These are phyloP conservation scores for Eospalax fontanierii DNA, from an alignment of 2,797 vertebrate species.

Conservation along the genomic window DNA sequence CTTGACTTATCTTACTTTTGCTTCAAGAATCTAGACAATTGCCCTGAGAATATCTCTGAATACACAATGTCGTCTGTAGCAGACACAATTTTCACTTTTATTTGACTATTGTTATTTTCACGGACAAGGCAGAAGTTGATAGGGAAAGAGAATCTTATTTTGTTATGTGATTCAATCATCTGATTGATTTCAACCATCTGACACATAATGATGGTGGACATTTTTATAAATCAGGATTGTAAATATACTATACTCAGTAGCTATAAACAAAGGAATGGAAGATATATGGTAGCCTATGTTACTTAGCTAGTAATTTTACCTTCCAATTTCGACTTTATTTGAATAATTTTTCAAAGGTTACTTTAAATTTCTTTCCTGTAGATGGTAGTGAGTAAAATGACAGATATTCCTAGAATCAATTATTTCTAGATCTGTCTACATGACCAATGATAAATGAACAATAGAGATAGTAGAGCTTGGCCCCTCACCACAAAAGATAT, in stretches of 20 bases:
- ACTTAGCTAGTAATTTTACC: neutral
- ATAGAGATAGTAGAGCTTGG: neutral
- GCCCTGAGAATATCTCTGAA: neutral
- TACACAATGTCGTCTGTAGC: too few relatives aligned
- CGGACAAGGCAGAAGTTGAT: neutral
- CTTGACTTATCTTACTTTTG: neutral
- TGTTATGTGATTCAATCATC: too few relatives aligned
- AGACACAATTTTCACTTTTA: neutral
- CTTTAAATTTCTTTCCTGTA: neutral
- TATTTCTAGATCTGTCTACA: neutral
- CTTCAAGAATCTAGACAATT: neutral
- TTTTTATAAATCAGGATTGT: neutral
- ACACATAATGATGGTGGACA: neutral
- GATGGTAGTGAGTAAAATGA: neutral
- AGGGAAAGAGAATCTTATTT: neutral
- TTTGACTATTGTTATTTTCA: neutral
- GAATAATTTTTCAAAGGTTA: neutral
- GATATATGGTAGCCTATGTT: fast-evolving
- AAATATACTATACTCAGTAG: neutral
- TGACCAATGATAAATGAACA: neutral
- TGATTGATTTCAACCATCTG: neutral
- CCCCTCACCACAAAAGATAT: neutral
- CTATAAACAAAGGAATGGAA: conserved; percentile 27
- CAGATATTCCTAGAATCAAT: neutral
- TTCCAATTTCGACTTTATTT: neutral